Evolutionary conservation across 2,113 vertebrate species (phyloP).

Genomic region (Heliornis fulica): DNA sequence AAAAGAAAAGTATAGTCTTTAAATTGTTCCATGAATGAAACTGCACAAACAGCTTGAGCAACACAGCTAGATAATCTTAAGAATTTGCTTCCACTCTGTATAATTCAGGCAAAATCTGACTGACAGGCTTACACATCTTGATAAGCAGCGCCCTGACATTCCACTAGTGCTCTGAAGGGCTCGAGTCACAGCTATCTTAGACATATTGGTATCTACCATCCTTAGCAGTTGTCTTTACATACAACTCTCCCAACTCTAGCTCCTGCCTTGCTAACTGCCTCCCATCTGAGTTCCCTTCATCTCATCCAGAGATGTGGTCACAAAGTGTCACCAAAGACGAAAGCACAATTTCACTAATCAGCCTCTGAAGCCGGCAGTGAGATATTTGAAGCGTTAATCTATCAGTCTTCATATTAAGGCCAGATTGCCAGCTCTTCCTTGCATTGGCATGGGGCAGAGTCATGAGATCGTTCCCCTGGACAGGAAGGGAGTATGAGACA

Average conservation of each 20-base stretch:
- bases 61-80: not conserved
- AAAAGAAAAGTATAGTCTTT: too few relatives aligned
- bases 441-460: not conserved
- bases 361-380: not conserved
- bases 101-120: not conserved
- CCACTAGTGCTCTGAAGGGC: not conserved
- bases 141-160: too few relatives aligned
- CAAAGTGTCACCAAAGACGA: not conserved
- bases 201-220: not conserved
- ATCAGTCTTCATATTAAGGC: not conserved
- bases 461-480: fast-evolving
- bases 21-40: not conserved
- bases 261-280: not conserved
- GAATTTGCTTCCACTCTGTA: not conserved
- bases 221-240: not conserved
- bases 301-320: not conserved
- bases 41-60: not conserved
- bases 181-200: not conserved
- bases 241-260: not conserved
- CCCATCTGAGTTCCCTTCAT: not conserved
- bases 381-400: not conserved
- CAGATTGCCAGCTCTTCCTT: not conserved
- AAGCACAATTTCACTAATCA: not conserved
- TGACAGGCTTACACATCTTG: not conserved
- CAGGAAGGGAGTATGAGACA: not conserved